Evolutionary conservation across 2,113 vertebrate species (phyloP), one percentile per base, ranked within the genome.

Genomic region (Aldabrachelys gigantea): DNA sequence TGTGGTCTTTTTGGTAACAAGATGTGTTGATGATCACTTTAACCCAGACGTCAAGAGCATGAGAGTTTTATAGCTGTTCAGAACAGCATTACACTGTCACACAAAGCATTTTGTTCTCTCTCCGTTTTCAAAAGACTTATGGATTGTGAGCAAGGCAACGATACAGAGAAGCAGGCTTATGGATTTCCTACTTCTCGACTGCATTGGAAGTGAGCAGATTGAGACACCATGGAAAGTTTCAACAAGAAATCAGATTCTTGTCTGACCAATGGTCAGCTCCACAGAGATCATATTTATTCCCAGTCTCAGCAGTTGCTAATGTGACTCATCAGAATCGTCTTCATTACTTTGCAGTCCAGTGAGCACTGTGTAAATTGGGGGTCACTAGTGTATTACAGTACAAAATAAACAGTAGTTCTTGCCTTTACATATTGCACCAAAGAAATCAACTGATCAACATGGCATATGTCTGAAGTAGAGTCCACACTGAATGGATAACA

Each of bases 171-270:
- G 6, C 85, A 83, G 62, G 86, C 75, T 50, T n/a, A 21, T 69
- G 50, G 41, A 57, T 89, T 94, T 89, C 84, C 79, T 90, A 84
- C 0, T 2, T 75, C 80, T 72, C 80, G 56, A 82, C n/a, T 82
- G 92, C 79, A 76, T 85, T 94, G 53, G 22, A 85, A 96, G 89
- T n/a, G 75, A 94, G 89, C 69, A 10, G 31, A 35, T 89, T 59
- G 49, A 86, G 95, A 88, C 76, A 91, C 50, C 50, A 41, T 93
- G 93, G 81, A 57, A 2, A 8, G 1, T 3, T 3, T 35, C 38
- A 83, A 11, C 25, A 8, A 57, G 82, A 91, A 75, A n/a, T 41
- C 25, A 65, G 50, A 50, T 31, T 69, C 91, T 95, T 92, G 79
- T 94, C 56, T 41, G 85, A 89, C 69, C 62, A 89, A 2, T 6